phyloP scores from a whole-genome alignment of 1,140 invertebrate genomes.

The Lasioglossum albipes region DNA sequence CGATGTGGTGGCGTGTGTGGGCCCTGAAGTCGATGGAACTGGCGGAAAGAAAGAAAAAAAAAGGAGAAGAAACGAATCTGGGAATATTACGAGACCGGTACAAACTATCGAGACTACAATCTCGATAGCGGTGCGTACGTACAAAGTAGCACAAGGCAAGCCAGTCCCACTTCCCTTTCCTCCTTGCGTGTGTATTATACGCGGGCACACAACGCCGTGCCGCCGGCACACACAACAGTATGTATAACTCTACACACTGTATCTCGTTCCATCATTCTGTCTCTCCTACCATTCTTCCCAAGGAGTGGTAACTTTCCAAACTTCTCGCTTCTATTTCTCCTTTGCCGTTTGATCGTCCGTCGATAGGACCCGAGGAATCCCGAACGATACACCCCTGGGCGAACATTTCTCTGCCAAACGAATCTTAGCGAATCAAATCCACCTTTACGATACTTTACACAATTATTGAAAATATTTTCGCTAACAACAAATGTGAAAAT shows the following conservation, averaged over 20 bases:
- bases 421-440: too few species aligned
- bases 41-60: neutral
- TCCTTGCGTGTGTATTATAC: constrained; percentile 13
- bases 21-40: neutral
- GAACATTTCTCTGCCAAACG: too few species aligned
- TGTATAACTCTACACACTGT: neutral
- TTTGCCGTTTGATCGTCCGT: neutral
- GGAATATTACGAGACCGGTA: constrained; percentile 34
- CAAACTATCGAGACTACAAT: constrained; percentile 43
- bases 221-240: too few species aligned
- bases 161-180: constrained; percentile 55
- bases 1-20: neutral
- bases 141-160: constrained; percentile 56
- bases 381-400: too few species aligned
- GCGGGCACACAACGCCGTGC: too few species aligned
- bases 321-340: constrained; percentile 17
- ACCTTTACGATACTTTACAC: too few species aligned
- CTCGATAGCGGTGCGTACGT: constrained; percentile 38
- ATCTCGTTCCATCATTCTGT: constrained; percentile 30
- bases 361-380: neutral
- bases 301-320: constrained; percentile 49
- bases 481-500: too few species aligned
- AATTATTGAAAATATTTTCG: too few species aligned
- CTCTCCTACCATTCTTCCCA: constrained; percentile 29
- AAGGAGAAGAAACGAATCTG: constrained; percentile 25